Evolutionary conservation across 2,888 invertebrate genomes (phyloP), one percentile per base, ranked within the genome.

Genomic region (Aphodius granarius): DNA sequence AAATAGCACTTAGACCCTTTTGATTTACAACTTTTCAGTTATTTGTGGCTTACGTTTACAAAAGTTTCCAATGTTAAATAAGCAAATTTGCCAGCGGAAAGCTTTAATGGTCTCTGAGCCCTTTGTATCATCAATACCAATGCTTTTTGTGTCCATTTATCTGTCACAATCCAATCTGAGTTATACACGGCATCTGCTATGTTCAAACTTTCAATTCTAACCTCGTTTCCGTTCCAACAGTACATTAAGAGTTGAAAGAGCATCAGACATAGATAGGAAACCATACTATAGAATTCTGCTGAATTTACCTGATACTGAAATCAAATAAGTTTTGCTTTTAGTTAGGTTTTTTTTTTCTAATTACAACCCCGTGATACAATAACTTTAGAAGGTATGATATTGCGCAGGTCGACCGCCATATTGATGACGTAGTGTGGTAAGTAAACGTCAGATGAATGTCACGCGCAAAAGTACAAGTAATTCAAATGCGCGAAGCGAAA

Each of bases 211-310:
- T 76, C 70, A 9, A 73, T 17, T 21, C 73, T 73, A 43, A 79
- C 71, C 23, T 78, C 78, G 64, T 79, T 78, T 20, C 79, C 79
- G 71, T 77, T 77, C 79, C 79, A 79, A 16, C 79, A 79, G 62
- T 75, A 79, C n/a, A 77, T 70, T 62, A 78, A 77, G 23, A 79
- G 68, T 71, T 79, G 79, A 62, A 75, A 76, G 2, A 78, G 73
- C n/a, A 79, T 76, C 43, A 78, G 17, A 43, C 73, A 62, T 15
- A 75, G 74, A 16, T 77, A 79, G n/a, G 64, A 68, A 16, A 74
- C 63, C 71, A 75, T 77, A 73, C 75, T 73, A 20, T 77, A 22
- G 63, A 78, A 79, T 6, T 64, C 71, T n/a, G 75, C 16, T 15
- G 75, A 75, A 17, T 43, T 66, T 23, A 78, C 22, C 9, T 76